phyloP scores from a whole-genome alignment of 2,797 vertebrate species.

The Muscicapa striata region DNA sequence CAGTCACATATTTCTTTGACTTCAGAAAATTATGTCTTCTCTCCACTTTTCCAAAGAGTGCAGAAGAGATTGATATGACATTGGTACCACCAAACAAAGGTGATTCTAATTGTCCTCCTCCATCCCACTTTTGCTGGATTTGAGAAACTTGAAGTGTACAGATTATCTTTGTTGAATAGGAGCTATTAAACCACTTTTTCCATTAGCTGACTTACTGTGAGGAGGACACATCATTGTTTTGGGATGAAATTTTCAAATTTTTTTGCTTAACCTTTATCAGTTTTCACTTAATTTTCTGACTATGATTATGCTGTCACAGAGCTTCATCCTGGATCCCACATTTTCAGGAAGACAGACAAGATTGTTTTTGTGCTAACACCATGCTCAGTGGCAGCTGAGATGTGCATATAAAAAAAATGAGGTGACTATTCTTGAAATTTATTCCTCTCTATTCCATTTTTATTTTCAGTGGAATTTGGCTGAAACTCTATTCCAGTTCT shows the following conservation, averaged over 20 bases:
- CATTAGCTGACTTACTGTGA: background rate
- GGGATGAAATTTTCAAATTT: background rate
- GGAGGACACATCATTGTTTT: background rate
- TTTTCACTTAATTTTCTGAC: background rate
- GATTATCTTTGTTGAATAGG: background rate
- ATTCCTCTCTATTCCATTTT: background rate
- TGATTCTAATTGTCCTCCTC: background rate
- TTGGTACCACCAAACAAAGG: background rate
- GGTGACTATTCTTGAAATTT: background rate
- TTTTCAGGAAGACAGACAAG: background rate
- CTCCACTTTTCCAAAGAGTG: background rate
- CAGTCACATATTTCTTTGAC: background rate
- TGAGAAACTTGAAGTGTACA: background rate
- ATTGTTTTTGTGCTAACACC: background rate
- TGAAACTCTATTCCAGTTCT: conserved; percentile 73
- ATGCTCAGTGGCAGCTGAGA: background rate
- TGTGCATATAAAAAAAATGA: background rate
- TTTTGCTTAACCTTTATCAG: background rate
- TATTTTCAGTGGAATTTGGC: conserved; percentile 83
- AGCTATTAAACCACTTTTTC: background rate
- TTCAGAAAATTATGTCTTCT: background rate
- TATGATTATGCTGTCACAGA: background rate
- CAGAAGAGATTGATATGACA: background rate
- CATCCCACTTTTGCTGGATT: background rate
- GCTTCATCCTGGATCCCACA: background rate